These are phyloP conservation scores for Allygus modestus DNA, from an alignment of 2,888 invertebrate genomes.

Conservation along the genomic window DNA sequence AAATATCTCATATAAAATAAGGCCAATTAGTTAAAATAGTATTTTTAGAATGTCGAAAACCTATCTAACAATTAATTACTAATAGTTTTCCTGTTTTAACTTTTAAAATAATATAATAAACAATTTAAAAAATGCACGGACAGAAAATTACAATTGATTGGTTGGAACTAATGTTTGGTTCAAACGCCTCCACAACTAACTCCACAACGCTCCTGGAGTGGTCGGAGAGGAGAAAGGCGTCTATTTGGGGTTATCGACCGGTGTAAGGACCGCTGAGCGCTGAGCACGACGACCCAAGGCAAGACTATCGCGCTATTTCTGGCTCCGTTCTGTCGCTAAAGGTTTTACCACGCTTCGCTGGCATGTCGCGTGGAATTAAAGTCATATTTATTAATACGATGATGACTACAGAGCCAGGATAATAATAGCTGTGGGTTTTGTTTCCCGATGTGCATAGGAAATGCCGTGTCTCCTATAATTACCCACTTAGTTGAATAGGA, in stretches of 20 bases:
- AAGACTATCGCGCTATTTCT: slow-evolving; percentile 8
- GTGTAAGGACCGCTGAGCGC: background rate
- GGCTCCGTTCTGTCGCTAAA: slow-evolving; percentile 7
- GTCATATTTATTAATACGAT: slow-evolving; percentile 34
- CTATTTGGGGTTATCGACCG: background rate
- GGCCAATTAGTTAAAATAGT: too few relatives aligned
- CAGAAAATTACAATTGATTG: too few relatives aligned
- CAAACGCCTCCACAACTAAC: too few relatives aligned
- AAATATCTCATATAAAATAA: too few relatives aligned
- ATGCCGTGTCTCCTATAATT: background rate
- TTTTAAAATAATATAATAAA: too few relatives aligned
- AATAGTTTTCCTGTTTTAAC: too few relatives aligned
- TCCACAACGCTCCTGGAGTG: background rate
- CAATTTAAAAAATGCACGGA: too few relatives aligned
- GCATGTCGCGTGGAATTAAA: background rate
- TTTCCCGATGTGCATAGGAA: background rate
- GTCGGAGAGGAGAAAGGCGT: background rate
- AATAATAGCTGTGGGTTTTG: slow-evolving; percentile 2
- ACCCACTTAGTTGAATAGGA: background rate
- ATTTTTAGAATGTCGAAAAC: too few relatives aligned
- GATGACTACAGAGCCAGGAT: background rate
- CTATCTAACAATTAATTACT: too few relatives aligned
- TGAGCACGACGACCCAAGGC: background rate
- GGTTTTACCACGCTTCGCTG: slow-evolving; percentile 25
- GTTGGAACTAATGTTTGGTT: too few relatives aligned